Evolutionary conservation across 1,140 invertebrate species (phyloP).

Genomic region (Pantala flavescens): DNA sequence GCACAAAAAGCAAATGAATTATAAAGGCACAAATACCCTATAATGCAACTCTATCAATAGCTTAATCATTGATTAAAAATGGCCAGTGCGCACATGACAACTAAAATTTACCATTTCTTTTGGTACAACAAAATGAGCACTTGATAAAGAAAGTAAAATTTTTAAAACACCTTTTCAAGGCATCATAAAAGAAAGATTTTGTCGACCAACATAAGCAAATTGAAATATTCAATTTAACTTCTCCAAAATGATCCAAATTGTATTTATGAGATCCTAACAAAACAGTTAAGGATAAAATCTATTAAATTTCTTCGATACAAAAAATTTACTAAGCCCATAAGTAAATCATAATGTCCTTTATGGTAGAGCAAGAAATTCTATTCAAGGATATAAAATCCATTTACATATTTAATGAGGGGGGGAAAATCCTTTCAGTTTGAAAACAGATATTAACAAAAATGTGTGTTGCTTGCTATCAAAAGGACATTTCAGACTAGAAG

Average conservation of each 20-base stretch:
- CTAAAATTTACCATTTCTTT: background rate
- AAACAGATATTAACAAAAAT: too few species aligned
- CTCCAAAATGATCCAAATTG: too few species aligned
- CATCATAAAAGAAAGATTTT: background rate
- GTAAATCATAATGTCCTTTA: too few species aligned
- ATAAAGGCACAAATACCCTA: background rate
- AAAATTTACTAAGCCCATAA: too few species aligned
- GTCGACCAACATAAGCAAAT: background rate
- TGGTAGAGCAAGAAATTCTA: too few species aligned
- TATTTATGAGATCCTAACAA: too few species aligned
- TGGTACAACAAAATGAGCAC: background rate
- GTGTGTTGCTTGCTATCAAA: background rate
- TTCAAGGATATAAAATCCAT: too few species aligned
- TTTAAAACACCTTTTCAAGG: background rate
- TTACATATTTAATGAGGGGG: too few species aligned
- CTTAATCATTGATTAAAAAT: background rate
- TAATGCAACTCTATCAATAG: background rate
- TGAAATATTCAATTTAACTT: too few species aligned
- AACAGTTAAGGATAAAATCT: background rate
- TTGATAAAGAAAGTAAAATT: background rate
- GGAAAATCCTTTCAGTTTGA: too few species aligned
- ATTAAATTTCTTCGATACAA: background rate
- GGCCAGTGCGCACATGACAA: background rate
- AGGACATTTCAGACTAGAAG: slow-evolving; percentile 1
- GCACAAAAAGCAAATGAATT: background rate